Evolutionary conservation across 2,113 vertebrate genomes (phyloP).

Genomic region (Axis porcinus): DNA sequence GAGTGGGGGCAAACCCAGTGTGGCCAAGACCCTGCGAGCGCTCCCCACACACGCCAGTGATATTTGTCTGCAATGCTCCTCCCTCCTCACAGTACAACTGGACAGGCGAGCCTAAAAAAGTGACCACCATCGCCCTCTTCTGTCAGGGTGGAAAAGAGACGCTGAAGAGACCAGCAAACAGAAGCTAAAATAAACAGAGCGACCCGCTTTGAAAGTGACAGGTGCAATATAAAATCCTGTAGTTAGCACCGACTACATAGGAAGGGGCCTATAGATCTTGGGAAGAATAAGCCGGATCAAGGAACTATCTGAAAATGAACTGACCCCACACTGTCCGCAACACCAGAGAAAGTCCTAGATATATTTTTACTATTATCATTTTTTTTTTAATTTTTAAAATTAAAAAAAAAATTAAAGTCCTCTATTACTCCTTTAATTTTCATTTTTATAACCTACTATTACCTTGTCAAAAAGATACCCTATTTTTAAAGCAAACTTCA

Average conservation of each 20-base stretch:
- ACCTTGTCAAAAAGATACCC: no score
- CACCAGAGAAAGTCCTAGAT: background rate
- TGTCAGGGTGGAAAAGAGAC: background rate
- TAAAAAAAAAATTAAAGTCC: no score
- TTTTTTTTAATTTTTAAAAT: no score
- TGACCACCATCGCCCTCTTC: background rate
- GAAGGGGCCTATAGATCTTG: background rate
- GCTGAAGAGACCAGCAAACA: background rate
- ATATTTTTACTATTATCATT: no score
- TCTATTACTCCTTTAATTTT: no score
- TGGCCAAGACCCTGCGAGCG: fast-evolving
- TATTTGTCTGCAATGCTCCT: fast-evolving
- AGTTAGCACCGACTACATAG: background rate
- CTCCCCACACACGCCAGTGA: fast-evolving
- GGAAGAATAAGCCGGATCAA: background rate
- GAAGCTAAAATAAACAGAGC: background rate
- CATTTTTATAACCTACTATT: no score
- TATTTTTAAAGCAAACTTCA: no score
- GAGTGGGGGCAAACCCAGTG: background rate
- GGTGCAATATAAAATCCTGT: background rate
- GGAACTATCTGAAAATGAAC: background rate
- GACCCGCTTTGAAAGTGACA: background rate
- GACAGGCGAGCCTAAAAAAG: background rate
- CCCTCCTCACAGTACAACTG: fast-evolving
- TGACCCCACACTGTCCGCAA: background rate